These are phyloP conservation scores for Cephus runcator DNA, from an alignment of 2,888 invertebrate genomes.

Conservation along the genomic window DNA sequence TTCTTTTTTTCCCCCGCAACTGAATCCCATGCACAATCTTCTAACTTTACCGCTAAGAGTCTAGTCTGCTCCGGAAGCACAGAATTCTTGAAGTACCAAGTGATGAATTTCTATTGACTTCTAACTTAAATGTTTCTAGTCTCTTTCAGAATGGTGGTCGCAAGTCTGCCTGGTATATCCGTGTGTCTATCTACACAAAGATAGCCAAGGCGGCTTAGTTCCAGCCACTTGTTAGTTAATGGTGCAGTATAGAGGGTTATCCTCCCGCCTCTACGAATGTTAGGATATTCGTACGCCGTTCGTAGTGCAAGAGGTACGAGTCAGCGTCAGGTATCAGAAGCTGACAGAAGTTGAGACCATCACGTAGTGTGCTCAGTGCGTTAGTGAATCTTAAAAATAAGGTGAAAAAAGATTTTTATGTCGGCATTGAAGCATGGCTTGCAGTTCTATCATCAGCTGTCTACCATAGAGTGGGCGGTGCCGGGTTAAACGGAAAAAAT, in stretches of 20 bases:
- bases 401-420: not conserved
- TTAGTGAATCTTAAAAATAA: not conserved
- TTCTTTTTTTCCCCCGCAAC: not conserved
- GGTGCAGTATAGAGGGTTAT: not conserved
- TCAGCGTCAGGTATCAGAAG: not conserved
- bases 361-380: not conserved
- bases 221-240: conserved; percentile 1
- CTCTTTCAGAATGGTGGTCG: not conserved
- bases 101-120: not conserved
- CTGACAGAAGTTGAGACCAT: not conserved
- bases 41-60: not conserved
- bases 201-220: not conserved
- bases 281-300: not conserved
- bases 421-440: not conserved
- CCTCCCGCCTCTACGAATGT: not conserved
- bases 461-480: not conserved
- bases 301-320: not conserved
- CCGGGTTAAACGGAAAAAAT: not conserved
- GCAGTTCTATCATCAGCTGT: not conserved
- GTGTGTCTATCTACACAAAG: not conserved
- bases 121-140: not conserved
- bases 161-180: not conserved
- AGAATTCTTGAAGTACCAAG: not conserved
- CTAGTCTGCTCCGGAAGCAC: not conserved
- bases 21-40: not conserved